Base-by-base conservation (phyloP, 2,797 vertebrate species). In the Crax fasciolata region DNA sequence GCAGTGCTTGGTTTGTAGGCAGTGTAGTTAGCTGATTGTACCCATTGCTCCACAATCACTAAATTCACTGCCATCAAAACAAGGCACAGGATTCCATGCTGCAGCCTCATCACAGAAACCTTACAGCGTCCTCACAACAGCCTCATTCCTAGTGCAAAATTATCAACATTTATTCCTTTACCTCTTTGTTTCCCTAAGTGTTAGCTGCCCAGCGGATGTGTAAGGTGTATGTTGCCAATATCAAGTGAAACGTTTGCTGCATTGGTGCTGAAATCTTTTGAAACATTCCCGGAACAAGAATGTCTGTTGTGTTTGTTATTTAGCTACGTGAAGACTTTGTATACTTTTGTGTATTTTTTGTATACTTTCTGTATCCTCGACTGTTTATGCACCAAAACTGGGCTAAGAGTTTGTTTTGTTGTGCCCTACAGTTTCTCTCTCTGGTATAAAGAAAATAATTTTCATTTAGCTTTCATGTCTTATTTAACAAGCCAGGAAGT, bases 11-110 rank as follows among this genome's bases (percentile, higher is more conserved):
- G 98, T 98, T 98, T 99, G 98, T 94, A 99, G 99, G 99, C 99
- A 99, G 99, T 99, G 99, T 98, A 97, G 98, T 99, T 99, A 99
- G 98, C 98, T 98, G 99, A 99, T 99, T 99, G 99, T 99, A 57
- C 27, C 61, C 79, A 9, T 21, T 6, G 16, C 25, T 43, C 66
- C 90, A 54, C 98, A 99, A 99, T 99, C 99, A 99, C 98, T 99
- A 98, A 98, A 98, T 96, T 97, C 97, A 99, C 98, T 98, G 98
- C 99, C 98, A 99, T 93, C 98, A 97, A 98, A 98, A 98, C 98
- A 96, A 97, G 97, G 95, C 96, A 98, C 97, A 96, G 95, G 97
- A 97, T 96, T 91, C 91, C 57, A 67, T 51, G 66, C 88, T 89
- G 90, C 97, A 41, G 1, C 46, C 49, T 65, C 38, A 3, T 41